Evolutionary conservation across 1,140 invertebrate genomes (phyloP).

Genomic region (Frieseomelitta varia): DNA sequence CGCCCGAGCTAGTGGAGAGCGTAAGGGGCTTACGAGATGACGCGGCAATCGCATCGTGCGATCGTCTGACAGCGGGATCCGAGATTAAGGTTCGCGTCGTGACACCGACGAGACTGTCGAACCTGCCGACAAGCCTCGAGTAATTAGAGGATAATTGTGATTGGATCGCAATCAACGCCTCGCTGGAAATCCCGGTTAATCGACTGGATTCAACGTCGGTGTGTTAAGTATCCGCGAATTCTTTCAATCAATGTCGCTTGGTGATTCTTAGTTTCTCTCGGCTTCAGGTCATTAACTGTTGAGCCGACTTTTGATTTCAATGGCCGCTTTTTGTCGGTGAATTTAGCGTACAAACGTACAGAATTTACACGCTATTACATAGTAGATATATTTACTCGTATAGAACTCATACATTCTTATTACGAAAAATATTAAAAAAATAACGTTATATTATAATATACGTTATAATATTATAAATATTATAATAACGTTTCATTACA

Average conservation of each 20-base stretch:
- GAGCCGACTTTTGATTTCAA: too few species aligned
- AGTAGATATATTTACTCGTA: too few species aligned
- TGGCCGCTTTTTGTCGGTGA: too few species aligned
- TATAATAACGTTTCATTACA: too few species aligned
- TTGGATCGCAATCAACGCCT: constrained; percentile 1
- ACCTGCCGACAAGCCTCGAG: constrained; percentile 7
- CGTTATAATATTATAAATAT: too few species aligned
- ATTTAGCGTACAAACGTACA: too few species aligned
- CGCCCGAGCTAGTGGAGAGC: neutral
- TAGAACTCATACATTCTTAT: too few species aligned
- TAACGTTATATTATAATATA: too few species aligned
- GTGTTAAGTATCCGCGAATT: neutral
- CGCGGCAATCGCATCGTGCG: neutral
- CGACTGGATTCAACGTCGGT: neutral
- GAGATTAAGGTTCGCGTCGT: constrained; percentile 11
- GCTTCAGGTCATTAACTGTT: too few species aligned
- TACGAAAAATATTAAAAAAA: too few species aligned
- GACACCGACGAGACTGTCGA: constrained; percentile 5
- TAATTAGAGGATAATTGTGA: constrained; percentile 36
- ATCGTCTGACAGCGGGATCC: neutral
- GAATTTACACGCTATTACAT: too few species aligned
- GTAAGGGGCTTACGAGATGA: neutral
- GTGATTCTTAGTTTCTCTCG: neutral
- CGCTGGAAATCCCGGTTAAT: constrained; percentile 21
- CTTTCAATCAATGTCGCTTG: neutral